phyloP scores from a whole-genome alignment of 2,888 invertebrate genomes.

The Thyatira batis region DNA sequence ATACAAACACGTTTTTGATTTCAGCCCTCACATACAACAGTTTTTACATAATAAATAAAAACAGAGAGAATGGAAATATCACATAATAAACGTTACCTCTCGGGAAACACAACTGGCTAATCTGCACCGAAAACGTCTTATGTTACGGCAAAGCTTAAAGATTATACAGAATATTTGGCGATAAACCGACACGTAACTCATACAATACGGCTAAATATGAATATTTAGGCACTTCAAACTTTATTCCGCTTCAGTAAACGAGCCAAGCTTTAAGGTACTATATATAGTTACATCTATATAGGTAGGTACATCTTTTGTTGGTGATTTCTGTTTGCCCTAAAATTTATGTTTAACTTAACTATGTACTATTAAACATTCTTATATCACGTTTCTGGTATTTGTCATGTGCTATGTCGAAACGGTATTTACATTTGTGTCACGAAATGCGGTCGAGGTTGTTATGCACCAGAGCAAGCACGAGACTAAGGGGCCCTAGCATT shows the following conservation, averaged over 20 bases:
- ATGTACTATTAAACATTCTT: neutral
- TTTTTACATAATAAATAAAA: neutral
- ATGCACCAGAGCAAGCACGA: constrained; percentile 32
- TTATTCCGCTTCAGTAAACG: neutral
- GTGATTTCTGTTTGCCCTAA: neutral
- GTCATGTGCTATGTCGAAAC: neutral
- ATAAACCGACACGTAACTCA: constrained; percentile 35
- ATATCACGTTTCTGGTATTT: neutral
- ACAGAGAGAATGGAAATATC: neutral
- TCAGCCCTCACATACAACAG: neutral
- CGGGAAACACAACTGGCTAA: constrained; percentile 32
- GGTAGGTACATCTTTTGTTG: neutral
- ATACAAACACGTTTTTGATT: constrained; percentile 3
- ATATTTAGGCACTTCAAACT: neutral
- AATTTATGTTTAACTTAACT: neutral
- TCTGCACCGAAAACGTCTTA: constrained; percentile 43
- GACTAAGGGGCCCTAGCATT: constrained; percentile 19
- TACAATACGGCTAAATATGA: constrained; percentile 17
- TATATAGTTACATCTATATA: too few species aligned
- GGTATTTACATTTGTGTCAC: constrained; percentile 36
- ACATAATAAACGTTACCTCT: neutral
- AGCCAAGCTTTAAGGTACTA: neutral
- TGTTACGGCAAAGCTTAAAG: constrained; percentile 44
- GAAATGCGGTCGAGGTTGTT: constrained; percentile 47
- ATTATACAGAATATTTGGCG: constrained; percentile 42